Percentiles rank a stretch among this genome's conserved stretches.
Evolutionary conservation across 2,797 vertebrate species (phyloP).

Genomic region (Cyclopterus lumpus): DNA sequence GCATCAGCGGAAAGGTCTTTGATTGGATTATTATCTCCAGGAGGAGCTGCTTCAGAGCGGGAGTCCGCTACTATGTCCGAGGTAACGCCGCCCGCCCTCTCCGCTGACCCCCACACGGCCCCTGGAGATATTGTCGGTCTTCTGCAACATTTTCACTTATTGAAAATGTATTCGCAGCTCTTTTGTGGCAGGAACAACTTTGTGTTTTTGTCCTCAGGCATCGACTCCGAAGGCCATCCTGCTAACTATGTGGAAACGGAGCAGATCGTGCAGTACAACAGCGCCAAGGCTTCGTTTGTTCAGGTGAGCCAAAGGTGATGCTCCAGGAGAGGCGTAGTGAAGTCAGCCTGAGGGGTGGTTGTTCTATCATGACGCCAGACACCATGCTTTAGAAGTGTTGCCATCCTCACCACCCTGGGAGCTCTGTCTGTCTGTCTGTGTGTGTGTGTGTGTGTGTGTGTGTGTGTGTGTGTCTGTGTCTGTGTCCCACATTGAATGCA

Average conservation of each 20-base stretch:
- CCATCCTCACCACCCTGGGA: no score
- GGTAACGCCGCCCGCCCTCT: slow-evolving; percentile 76
- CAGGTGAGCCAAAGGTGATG: slow-evolving; percentile 81
- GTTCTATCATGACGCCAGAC: background rate
- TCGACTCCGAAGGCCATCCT: slow-evolving; percentile 96
- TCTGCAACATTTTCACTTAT: background rate
- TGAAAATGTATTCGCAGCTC: background rate
- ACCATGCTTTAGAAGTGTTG: no score
- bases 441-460: no score
- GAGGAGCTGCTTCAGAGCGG: slow-evolving; percentile 95
- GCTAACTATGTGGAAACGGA: slow-evolving; percentile 98
- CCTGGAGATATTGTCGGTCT: background rate
- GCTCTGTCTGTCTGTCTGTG: no score
- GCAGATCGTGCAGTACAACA: slow-evolving; percentile 91
- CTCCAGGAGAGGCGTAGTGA: background rate
- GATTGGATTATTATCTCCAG: slow-evolving; percentile 95
- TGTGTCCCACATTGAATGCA: background rate
- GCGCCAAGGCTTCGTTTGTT: slow-evolving; percentile 91
- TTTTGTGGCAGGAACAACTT: background rate
- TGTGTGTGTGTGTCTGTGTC: no score
- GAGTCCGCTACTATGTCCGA: slow-evolving; percentile 95
- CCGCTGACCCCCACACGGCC: background rate
- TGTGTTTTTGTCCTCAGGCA: slow-evolving; percentile 81
- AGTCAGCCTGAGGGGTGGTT: background rate
- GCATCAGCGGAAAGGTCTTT: slow-evolving; percentile 92